phyloP scores from a whole-genome alignment of 2,888 invertebrate genomes.

The Caenorhabditis uteleia region DNA sequence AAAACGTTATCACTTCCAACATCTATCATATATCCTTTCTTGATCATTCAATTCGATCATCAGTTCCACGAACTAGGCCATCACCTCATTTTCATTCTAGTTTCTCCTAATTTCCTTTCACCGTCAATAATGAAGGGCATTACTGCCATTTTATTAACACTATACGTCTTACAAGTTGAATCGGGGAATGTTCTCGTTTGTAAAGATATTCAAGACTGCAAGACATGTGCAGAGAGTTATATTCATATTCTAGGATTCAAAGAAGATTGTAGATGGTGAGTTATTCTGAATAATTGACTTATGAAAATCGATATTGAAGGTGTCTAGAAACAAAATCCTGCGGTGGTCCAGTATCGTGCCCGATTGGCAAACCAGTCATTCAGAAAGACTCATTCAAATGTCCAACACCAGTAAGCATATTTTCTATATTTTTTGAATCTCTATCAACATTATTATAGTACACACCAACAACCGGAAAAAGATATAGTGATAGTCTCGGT shows the following conservation, averaged over 20 bases:
- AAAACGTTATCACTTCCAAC: no score
- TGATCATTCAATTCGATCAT: no score
- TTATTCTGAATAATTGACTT: neutral
- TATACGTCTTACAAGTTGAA: no score
- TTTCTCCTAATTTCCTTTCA: conserved; percentile 7
- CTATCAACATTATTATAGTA: conserved; percentile 30
- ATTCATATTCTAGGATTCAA: conserved; percentile 67
- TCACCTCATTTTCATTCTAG: conserved; percentile 24
- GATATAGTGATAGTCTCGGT: conserved; percentile 67
- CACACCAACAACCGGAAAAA: conserved; percentile 54
- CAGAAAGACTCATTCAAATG: conserved; percentile 67
- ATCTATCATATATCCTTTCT: no score
- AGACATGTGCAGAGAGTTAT: conserved; percentile 63
- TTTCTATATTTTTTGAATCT: no score
- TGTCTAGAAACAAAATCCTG: conserved; percentile 62
- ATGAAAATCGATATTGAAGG: conserved; percentile 36
- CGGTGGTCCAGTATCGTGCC: conserved; percentile 66
- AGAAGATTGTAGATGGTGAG: conserved; percentile 63
- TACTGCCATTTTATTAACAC: no score
- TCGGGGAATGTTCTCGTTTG: conserved; percentile 64
- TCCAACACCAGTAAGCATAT: conserved; percentile 53
- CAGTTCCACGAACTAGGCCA: conserved; percentile 28
- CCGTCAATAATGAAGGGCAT: no score
- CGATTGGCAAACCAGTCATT: conserved; percentile 62
- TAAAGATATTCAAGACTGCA: conserved; percentile 60